Conservation (phyloP, 2,888 invertebrate genomes). For the Heteropelma amictum region DNA sequence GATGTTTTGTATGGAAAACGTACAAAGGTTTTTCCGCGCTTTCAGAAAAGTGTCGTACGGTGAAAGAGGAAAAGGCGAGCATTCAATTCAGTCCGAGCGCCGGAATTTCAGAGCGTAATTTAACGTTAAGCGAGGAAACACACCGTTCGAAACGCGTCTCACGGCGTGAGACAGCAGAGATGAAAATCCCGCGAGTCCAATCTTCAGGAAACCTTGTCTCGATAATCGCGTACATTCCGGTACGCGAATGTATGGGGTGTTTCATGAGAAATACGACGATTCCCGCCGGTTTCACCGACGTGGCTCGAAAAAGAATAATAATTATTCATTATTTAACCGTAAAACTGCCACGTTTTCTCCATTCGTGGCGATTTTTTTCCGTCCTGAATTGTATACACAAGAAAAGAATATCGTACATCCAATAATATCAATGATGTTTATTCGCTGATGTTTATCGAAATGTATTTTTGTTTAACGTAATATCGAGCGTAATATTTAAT, state of each 20-base stretch:
- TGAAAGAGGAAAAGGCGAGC: conserved; percentile 59
- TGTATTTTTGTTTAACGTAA: too few species aligned
- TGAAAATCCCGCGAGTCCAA: conserved; percentile 50
- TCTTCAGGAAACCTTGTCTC: conserved; percentile 55
- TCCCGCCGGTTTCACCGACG: too few species aligned
- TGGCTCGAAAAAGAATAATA: too few species aligned
- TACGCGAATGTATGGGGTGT: neutral
- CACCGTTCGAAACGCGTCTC: neutral
- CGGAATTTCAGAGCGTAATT: conserved; percentile 66
- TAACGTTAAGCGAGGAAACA: conserved; percentile 60
- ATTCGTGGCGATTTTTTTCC: too few species aligned
- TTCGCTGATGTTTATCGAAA: too few species aligned
- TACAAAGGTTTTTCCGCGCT: conserved; percentile 4
- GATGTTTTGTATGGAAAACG: conserved; percentile 17
- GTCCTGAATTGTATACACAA: too few species aligned
- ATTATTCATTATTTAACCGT: too few species aligned
- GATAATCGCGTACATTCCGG: neutral
- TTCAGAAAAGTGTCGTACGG: conserved; percentile 7
- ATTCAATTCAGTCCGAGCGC: conserved; percentile 66
- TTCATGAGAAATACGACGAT: neutral
- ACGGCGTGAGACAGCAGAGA: conserved; percentile 1
- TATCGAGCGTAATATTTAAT: too few species aligned
- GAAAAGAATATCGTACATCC: too few species aligned
- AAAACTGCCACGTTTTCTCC: too few species aligned
- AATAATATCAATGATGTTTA: too few species aligned